A percentile compares a stretch with the other conserved stretches of the same genome.
These are phyloP conservation scores for Stomatorhinus walkeri DNA, from an alignment of 2,797 vertebrate genomes.

Conservation along the genomic window DNA sequence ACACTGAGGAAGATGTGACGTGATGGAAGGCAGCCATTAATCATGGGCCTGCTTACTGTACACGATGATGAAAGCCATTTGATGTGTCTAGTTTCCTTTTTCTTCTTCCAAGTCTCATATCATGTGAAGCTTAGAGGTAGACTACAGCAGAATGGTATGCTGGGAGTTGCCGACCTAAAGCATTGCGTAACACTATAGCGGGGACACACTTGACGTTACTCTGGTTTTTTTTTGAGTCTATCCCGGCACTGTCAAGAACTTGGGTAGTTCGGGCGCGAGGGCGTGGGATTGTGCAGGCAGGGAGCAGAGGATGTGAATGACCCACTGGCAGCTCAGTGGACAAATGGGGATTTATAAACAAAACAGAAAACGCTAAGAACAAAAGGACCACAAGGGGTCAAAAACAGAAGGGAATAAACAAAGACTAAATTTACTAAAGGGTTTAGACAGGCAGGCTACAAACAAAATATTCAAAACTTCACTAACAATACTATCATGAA, in stretches of 20 bases:
- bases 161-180: background rate
- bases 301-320: too few relatives aligned
- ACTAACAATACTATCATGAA: too few relatives aligned
- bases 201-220: background rate
- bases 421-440: too few relatives aligned
- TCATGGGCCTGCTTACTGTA: background rate
- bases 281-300: too few relatives aligned
- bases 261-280: too few relatives aligned
- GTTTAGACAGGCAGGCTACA: too few relatives aligned
- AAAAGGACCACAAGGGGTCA: too few relatives aligned
- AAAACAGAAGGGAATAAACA: too few relatives aligned
- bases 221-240: background rate
- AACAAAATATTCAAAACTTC: too few relatives aligned
- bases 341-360: too few relatives aligned
- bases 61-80: background rate
- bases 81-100: background rate
- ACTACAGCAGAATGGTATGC: background rate
- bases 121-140: background rate
- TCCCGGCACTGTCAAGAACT: background rate
- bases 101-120: constrained; percentile 7
- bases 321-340: too few relatives aligned
- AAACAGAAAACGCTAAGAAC: too few relatives aligned
- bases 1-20: constrained; percentile 3
- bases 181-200: background rate
- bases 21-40: constrained; percentile 15